Conservation (phyloP, 2,888 invertebrate genomes). For the Chymomyza fuscimana region DNA sequence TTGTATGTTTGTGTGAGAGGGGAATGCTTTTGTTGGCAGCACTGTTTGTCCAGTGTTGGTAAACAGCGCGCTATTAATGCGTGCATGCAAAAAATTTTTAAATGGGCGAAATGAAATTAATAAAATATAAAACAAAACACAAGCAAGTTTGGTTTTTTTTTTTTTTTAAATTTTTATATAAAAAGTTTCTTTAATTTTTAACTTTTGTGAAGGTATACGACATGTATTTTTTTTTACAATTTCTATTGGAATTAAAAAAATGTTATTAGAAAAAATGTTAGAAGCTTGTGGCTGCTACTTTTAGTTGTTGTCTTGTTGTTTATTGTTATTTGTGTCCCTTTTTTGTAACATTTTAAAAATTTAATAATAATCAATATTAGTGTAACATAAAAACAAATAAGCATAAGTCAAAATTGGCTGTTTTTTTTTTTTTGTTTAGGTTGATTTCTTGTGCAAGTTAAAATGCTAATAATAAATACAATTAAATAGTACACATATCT, state of each 20-base stretch:
- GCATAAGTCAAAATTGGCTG: constrained; percentile 50
- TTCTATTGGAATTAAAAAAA: background rate
- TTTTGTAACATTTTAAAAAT: constrained; percentile 62
- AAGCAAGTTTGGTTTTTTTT: constrained; percentile 1
- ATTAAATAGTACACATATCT: constrained; percentile 51
- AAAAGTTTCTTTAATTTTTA: background rate
- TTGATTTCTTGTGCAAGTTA: constrained; percentile 44
- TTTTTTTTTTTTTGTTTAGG: constrained; percentile 1
- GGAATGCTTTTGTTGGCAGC: background rate
- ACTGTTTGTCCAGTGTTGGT: too few species aligned
- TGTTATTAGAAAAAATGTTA: background rate
- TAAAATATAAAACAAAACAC: background rate
- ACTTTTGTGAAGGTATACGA: background rate
- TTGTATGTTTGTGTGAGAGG: constrained; percentile 2
- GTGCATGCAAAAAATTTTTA: background rate
- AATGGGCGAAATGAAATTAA: background rate
- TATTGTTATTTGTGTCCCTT: constrained; percentile 58
- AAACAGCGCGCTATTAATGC: too few species aligned
- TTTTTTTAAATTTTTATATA: background rate
- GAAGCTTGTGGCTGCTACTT: background rate
- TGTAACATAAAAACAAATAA: constrained; percentile 63
- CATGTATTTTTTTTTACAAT: too few species aligned
- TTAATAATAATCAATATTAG: constrained; percentile 52
- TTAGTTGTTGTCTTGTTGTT: constrained; percentile 33
- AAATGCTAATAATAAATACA: constrained; percentile 69